Evolutionary conservation across 1,140 invertebrate genomes (phyloP).

Genomic region (Reticulitermes speratus): DNA sequence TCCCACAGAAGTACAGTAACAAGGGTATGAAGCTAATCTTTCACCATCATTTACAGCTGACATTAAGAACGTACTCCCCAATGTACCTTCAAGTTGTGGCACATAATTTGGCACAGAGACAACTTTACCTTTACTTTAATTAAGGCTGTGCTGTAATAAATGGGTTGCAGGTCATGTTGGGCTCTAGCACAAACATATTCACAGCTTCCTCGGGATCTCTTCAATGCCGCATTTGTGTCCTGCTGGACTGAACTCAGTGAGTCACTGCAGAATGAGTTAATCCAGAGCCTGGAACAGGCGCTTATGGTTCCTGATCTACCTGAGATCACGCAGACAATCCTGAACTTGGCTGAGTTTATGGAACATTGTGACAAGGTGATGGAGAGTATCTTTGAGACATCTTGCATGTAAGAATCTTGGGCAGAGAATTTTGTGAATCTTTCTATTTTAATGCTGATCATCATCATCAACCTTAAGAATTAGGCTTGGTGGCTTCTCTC

Average conservation of each 20-base stretch:
- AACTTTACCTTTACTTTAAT: too few species aligned
- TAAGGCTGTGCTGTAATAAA: background rate
- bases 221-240: slow-evolving; percentile 98
- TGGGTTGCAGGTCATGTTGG: slow-evolving; percentile 69
- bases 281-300: slow-evolving; percentile 84
- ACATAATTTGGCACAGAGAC: too few species aligned
- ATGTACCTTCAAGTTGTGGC: too few species aligned
- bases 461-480: too few species aligned
- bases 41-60: too few species aligned
- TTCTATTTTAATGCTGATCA: too few species aligned
- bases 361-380: slow-evolving; percentile 92
- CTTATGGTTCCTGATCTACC: slow-evolving; percentile 90
- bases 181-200: slow-evolving; percentile 92
- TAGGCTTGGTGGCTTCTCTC: too few species aligned
- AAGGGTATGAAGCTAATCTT: too few species aligned
- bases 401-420: background rate
- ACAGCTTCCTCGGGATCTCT: slow-evolving; percentile 90
- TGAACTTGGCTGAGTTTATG: slow-evolving; percentile 99
- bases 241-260: slow-evolving; percentile 95
- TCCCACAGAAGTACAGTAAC: too few species aligned
- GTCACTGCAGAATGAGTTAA: slow-evolving; percentile 80
- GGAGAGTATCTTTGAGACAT: background rate
- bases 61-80: too few species aligned
- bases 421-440: too few species aligned
- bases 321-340: slow-evolving; percentile 95